Conservation (phyloP, 2,797 vertebrate genomes). For the Sebastes vulpes region DNA sequence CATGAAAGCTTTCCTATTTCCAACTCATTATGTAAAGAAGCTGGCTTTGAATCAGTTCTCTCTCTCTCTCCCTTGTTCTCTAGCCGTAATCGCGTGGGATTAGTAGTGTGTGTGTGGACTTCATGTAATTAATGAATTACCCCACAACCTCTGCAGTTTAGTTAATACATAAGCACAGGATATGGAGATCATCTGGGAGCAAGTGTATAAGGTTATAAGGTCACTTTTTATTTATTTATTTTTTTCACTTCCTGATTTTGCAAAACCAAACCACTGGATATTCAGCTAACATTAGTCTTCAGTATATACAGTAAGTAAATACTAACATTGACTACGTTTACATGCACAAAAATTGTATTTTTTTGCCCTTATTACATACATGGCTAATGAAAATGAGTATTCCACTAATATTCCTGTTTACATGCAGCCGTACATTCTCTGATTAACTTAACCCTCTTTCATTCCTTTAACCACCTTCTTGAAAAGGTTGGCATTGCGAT, state of each 20-base stretch:
- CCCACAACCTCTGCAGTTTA: constrained; percentile 7
- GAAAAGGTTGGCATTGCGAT: too few species aligned
- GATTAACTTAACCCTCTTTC: too few species aligned
- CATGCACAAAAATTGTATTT: too few species aligned
- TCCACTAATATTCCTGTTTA: fast-evolving
- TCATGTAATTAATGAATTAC: constrained; percentile 17
- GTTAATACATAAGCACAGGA: background rate
- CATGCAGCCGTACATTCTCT: too few species aligned
- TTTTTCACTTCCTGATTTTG: background rate
- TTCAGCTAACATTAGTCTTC: too few species aligned
- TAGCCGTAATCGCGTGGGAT: constrained; percentile 1
- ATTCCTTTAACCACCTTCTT: too few species aligned
- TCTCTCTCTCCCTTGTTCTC: background rate
- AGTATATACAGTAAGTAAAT: too few species aligned
- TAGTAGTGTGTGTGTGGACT: constrained; percentile 13
- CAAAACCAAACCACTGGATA: background rate
- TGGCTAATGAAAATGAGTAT: too few species aligned
- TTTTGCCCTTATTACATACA: too few species aligned
- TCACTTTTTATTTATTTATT: background rate
- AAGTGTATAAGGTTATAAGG: background rate
- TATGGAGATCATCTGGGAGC: background rate
- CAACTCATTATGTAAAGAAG: constrained; percentile 30
- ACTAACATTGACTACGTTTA: too few species aligned
- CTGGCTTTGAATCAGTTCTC: background rate
- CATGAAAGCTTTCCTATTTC: constrained; percentile 1